A percentile compares a stretch with the other conserved stretches of the same genome.
Conservation (phyloP, 2,113 vertebrate genomes). For the Crotalus viridis region DNA sequence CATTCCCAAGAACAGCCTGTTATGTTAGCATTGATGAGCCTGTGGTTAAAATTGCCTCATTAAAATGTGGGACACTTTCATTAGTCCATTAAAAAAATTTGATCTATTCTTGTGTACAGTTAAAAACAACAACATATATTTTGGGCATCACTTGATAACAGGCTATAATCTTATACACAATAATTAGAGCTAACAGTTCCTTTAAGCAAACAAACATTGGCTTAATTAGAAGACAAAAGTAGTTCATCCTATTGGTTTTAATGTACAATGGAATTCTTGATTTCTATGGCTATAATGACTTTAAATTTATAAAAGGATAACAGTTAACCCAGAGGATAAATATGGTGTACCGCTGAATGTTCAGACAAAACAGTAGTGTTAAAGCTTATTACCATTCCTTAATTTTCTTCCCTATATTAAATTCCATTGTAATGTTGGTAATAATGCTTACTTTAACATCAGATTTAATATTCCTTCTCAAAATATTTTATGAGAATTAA, state of each 20-base stretch:
- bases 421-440: slow-evolving; percentile 44
- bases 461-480: slow-evolving; percentile 30
- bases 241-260: slow-evolving; percentile 50
- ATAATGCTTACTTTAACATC: slow-evolving; percentile 29
- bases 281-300: slow-evolving; percentile 32
- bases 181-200: slow-evolving; percentile 66
- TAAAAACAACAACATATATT: slow-evolving; percentile 49
- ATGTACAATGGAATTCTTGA: slow-evolving; percentile 11
- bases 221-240: slow-evolving; percentile 38
- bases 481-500: slow-evolving; percentile 54
- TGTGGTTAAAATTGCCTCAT: slow-evolving; percentile 48
- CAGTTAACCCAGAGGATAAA: background rate
- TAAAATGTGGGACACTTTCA: slow-evolving; percentile 8
- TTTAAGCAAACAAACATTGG: slow-evolving; percentile 63
- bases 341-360: slow-evolving; percentile 15
- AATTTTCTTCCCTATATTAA: slow-evolving; percentile 40
- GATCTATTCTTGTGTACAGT: slow-evolving; percentile 41
- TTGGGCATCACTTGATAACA: slow-evolving; percentile 31
- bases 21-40: slow-evolving; percentile 11
- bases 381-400: slow-evolving; percentile 32
- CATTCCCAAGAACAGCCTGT: slow-evolving; percentile 28
- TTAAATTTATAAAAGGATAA: background rate
- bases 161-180: slow-evolving; percentile 53
- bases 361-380: slow-evolving; percentile 16
- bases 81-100: slow-evolving; percentile 37